These are phyloP conservation scores for Paradoxurus hermaphroditus DNA, from an alignment of 2,113 vertebrate species.

Conservation along the genomic window DNA sequence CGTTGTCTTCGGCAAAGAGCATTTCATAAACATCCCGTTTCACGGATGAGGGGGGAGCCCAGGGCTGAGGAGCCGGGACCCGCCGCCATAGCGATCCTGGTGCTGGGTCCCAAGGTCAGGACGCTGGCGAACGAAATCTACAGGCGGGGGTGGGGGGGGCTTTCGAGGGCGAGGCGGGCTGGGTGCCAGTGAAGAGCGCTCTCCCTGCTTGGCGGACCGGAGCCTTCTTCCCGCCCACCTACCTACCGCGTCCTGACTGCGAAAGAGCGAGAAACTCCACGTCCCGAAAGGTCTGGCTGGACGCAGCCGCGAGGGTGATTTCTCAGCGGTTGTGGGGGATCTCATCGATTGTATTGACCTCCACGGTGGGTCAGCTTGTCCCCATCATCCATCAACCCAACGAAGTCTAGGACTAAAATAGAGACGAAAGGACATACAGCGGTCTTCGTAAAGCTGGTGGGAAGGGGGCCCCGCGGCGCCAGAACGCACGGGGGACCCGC, in stretches of 20 bases:
- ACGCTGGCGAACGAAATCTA: not conserved
- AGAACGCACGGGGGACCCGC: not conserved
- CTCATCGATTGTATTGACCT: conserved; percentile 83
- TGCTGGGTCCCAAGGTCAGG: not conserved
- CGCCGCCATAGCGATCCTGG: rapidly evolving
- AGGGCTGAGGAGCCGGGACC: not conserved
- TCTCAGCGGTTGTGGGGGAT: conserved; percentile 75
- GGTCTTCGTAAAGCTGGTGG: not conserved
- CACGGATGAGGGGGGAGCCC: rapidly evolving
- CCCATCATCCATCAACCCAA: conserved; percentile 80
- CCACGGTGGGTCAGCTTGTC: conserved; percentile 78
- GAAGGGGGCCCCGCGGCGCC: not conserved
- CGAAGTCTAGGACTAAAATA: conserved; percentile 65
- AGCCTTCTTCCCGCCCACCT: not conserved
- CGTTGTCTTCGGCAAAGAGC: not conserved
- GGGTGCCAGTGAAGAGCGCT: not conserved
- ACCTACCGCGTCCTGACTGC: rapidly evolving
- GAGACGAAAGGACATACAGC: not conserved
- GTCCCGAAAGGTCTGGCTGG: not conserved
- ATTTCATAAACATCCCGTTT: not conserved
- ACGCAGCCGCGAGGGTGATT: conserved; percentile 26
- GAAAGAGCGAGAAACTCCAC: not conserved
- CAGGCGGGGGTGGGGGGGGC: too few relatives aligned
- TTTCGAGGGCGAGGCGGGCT: rapidly evolving
- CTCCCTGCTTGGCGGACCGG: not conserved